These are phyloP conservation scores for Pelodytes ibericus DNA, from an alignment of 2,797 vertebrate species.

Conservation along the genomic window DNA sequence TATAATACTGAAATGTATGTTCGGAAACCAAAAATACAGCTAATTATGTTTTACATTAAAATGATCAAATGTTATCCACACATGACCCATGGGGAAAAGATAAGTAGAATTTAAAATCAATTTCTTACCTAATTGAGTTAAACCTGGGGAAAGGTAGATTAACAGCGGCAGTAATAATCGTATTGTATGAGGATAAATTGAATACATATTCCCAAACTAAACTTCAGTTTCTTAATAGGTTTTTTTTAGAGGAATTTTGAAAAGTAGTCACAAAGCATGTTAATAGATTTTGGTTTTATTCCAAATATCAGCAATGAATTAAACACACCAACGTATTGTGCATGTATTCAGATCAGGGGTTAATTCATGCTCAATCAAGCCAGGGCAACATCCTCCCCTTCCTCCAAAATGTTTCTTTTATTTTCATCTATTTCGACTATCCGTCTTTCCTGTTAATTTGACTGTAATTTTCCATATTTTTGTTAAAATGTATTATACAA, in stretches of 20 bases:
- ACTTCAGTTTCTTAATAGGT: not conserved
- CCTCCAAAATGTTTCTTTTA: no score
- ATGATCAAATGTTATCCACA: constrained; percentile 47
- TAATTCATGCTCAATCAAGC: no score
- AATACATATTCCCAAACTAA: constrained; percentile 20
- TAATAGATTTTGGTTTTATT: not conserved
- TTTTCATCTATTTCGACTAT: no score
- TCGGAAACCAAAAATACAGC: constrained; percentile 42
- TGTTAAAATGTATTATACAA: no score
- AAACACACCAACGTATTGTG: no score
- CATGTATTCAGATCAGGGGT: no score
- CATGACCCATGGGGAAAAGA: constrained; percentile 44
- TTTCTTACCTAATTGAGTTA: constrained; percentile 54
- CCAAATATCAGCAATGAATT: no score
- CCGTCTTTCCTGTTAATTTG: no score
- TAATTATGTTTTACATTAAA: constrained; percentile 50
- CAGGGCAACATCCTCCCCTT: no score
- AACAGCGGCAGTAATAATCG: constrained; percentile 38
- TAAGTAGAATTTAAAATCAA: constrained; percentile 56
- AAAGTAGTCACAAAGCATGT: not conserved
- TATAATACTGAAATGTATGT: constrained; percentile 25
- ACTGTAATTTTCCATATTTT: no score
- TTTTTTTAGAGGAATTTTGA: not conserved
- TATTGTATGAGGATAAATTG: constrained; percentile 35
- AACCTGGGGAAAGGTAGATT: constrained; percentile 49